Base-by-base conservation (phyloP, 2,888 invertebrate genomes). In the Dinocampus coccinellae region DNA sequence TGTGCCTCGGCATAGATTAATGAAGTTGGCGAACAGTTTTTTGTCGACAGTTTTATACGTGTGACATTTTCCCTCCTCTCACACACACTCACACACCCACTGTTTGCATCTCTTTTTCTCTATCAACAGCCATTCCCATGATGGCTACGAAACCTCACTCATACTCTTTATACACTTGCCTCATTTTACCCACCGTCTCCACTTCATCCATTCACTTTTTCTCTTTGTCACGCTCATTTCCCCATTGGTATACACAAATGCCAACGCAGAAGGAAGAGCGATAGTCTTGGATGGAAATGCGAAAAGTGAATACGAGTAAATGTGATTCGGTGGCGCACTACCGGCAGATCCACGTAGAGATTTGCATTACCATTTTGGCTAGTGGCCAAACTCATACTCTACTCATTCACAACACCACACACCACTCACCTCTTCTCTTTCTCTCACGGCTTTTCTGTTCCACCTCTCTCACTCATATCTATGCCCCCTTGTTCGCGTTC, bases 331-430 rank as follows among this genome's bases (percentile, higher is more conserved):
- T 72, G 72, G 67, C 64, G 76, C 66, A 72, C 72, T 75, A 76
- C 77, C 75, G 68, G 67, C 68, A 69, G 69, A 73, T 72, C 70
- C 73, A 75, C 73, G 65, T 73, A 75, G 78, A 64, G 73, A 58
- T 68, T 80, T 78, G 80, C 83, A 84, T 84, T 83, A 84, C 83
- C 82, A 82, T 84, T 84, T 84, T 84, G 84, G 84, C 82, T 53
- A 62, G 4, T 36, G 60, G 83, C 84, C 84, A 84, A 75, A 72
- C 53, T 42, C 63, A 26, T 73, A 65, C 77, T 55, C 70, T 66
- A 68, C 36, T 55, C 9, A 13, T 36, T 42, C 47, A 29, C 57
- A 13, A 57, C 33, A 39, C 4, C 16, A 16, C 47, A n/a, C 16
- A 47, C 47, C 7, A n/a, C 47, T 4, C 16, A 47, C 47, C 47